Evolutionary conservation across 2,888 invertebrate species (phyloP).

Genomic region (Margaritifera margaritifera): DNA sequence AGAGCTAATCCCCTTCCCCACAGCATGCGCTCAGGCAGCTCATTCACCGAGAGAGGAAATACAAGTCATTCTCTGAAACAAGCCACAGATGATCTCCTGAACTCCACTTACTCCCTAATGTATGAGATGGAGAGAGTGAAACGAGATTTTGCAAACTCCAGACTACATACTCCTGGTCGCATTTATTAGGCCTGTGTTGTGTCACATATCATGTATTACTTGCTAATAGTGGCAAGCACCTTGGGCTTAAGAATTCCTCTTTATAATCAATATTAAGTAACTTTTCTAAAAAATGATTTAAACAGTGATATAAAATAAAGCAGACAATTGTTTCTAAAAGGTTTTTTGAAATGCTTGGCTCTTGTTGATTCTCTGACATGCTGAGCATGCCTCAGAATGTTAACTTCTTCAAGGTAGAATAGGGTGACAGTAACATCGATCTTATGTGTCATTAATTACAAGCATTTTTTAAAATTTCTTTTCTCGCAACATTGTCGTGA

Average conservation of each 20-base stretch:
- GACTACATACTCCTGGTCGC: neutral
- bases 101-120: slow-evolving; percentile 60
- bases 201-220: no score
- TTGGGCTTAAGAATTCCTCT: neutral
- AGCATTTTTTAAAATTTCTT: no score
- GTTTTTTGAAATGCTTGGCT: no score
- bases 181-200: neutral
- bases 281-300: no score
- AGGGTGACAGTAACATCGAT: no score
- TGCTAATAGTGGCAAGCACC: neutral
- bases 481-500: no score
- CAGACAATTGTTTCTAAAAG: no score
- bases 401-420: no score
- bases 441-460: no score
- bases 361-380: no score
- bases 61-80: slow-evolving; percentile 24
- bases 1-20: neutral
- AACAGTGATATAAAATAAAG: no score
- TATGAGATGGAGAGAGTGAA: slow-evolving; percentile 61
- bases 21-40: neutral
- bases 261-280: neutral
- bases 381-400: no score
- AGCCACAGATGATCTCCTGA: slow-evolving; percentile 55
- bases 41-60: slow-evolving; percentile 13
- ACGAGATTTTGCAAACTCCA: slow-evolving; percentile 25